Evolutionary conservation across 2,113 vertebrate genomes (phyloP), one percentile per base, ranked within the genome.

Genomic region (Triplophysa tibetana): DNA sequence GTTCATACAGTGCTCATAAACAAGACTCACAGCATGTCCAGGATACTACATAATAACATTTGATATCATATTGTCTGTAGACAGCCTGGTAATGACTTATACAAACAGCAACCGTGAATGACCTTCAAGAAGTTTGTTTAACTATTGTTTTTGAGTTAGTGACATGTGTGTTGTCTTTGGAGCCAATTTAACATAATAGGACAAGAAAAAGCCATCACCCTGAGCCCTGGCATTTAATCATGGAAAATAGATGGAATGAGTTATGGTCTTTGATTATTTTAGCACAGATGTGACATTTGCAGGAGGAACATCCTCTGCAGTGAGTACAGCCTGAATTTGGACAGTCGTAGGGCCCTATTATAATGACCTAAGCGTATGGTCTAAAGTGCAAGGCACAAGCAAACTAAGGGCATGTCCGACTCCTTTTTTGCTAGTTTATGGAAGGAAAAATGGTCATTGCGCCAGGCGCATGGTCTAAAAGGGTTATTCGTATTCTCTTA

Each of bases 231-330:
- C 54, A 48, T 82, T 75, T 60, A 68, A 82, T 90, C 89, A 89
- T 89, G 89, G 88, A 90, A 89, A 89, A 88, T 84, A 41, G 56
- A 38, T 70, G 70, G 82, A 81, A 63, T 81, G 69, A 69, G 70
- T 65, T 48, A 1, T 19, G 70, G 50, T 78, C 83, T 89, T 88
- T 88, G 81, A 88, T 90, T 80, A 80, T 83, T 58, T 82, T 81
- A 84, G 82, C 68, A 81, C 73, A 84, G 82, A 87, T 66, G 74
- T 79, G 77, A 70, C 66, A 77, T 82, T 61, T 65, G 16, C 79
- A 78, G 66, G 74, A 83, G 68, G 80, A 81, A 83, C 17, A 54
- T 43, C 61, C 68, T 43, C 38, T 73, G n/a, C 62, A 3, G 5
- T 56, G 23, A 78, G 24, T 19, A 48, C 62, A 61, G 58, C 2